A percentile compares a stretch with the other conserved stretches of the same genome.
These are phyloP conservation scores for Antechinus stuartii DNA, from an alignment of 2,113 vertebrate genomes.

Conservation along the genomic window DNA sequence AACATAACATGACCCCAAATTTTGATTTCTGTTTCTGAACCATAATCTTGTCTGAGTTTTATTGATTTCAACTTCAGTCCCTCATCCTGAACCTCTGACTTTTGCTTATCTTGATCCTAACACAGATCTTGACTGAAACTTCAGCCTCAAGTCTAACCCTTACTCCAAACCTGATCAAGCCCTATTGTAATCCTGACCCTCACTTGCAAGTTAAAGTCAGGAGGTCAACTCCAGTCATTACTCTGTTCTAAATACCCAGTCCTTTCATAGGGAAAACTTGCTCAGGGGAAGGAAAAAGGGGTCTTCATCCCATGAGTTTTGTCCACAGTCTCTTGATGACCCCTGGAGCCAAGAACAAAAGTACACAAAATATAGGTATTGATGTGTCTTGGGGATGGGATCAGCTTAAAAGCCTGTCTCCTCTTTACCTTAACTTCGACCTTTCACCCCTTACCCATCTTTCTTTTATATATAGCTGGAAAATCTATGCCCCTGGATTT, in stretches of 20 bases:
- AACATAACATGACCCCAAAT: neutral
- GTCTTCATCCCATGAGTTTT: neutral
- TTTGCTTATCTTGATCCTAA: neutral
- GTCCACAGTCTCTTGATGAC: neutral
- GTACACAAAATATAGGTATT: neutral
- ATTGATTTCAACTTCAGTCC: neutral
- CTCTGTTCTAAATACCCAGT: neutral
- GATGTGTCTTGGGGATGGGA: slow-evolving; percentile 23
- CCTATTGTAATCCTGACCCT: neutral
- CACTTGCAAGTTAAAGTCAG: neutral
- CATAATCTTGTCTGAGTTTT: slow-evolving; percentile 3
- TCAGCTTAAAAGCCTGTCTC: slow-evolving; percentile 34
- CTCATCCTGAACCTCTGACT: neutral
- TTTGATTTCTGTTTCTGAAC: slow-evolving; percentile 13
- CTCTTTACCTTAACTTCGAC: neutral
- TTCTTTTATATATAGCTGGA: slow-evolving; percentile 67
- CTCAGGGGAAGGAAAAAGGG: neutral
- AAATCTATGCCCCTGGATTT: slow-evolving; percentile 75
- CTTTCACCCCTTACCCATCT: neutral
- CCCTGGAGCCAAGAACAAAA: neutral
- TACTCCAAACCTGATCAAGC: neutral
- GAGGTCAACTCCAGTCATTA: neutral
- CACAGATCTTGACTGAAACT: neutral
- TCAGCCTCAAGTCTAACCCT: neutral
- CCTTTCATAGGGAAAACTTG: slow-evolving; percentile 20